A percentile compares a stretch with the other conserved stretches of the same genome.
Evolutionary conservation across 2,797 vertebrate genomes (phyloP).

Genomic region (Anguilla pacifica): DNA sequence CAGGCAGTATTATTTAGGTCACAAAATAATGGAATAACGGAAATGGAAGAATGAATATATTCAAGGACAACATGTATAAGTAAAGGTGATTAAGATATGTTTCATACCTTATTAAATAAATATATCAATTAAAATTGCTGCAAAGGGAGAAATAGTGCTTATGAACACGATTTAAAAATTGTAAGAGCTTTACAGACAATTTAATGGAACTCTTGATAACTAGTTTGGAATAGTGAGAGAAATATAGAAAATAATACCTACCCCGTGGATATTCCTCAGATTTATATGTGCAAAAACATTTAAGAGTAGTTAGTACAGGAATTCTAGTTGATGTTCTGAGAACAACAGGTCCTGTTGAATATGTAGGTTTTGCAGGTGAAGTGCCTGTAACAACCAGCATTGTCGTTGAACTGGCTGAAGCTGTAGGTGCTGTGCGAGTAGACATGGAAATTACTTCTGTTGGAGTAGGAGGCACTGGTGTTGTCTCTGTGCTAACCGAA

Average conservation of each 20-base stretch:
- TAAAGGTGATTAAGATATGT: neutral
- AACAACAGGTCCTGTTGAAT: slow-evolving; percentile 3
- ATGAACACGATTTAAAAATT: too few relatives aligned
- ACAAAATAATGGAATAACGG: neutral
- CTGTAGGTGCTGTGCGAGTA: slow-evolving; percentile 30
- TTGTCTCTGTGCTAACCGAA: too few relatives aligned
- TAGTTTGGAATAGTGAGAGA: neutral
- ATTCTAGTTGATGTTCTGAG: too few relatives aligned
- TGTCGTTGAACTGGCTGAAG: slow-evolving; percentile 51
- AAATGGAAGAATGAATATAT: too few relatives aligned
- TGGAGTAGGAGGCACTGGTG: too few relatives aligned
- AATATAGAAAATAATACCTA: slow-evolving; percentile 32
- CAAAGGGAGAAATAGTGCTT: too few relatives aligned
- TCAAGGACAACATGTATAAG: neutral
- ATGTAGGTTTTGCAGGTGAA: neutral
- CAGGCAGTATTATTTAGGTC: neutral
- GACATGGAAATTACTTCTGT: slow-evolving; percentile 34
- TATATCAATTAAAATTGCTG: too few relatives aligned
- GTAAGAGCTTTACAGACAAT: too few relatives aligned
- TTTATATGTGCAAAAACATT: slow-evolving; percentile 60
- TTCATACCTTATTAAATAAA: too few relatives aligned
- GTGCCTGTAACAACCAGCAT: slow-evolving; percentile 30
- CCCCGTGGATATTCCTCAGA: slow-evolving; percentile 55
- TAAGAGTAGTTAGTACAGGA: neutral
- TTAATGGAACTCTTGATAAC: neutral